Conservation (phyloP, 2,797 vertebrate genomes). For the Esox lucius region DNA sequence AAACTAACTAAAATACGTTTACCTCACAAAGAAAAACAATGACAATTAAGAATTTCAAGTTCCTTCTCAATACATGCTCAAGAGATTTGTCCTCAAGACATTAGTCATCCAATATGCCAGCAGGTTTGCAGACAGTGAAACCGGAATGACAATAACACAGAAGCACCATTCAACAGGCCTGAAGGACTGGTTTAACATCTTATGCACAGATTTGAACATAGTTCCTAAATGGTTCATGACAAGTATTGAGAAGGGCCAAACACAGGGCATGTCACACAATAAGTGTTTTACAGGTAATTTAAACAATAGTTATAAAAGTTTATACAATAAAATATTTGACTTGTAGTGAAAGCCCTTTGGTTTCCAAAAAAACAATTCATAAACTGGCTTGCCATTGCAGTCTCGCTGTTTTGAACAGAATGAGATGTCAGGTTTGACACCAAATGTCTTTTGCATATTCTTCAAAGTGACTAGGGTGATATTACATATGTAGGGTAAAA, state of each 20-base stretch:
- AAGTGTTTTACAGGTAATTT: too few species aligned
- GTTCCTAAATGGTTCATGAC: not conserved
- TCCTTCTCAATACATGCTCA: too few species aligned
- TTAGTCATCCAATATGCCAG: slow-evolving; percentile 16
- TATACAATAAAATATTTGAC: not conserved
- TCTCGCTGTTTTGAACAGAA: not conserved
- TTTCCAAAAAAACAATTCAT: not conserved
- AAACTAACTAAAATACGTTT: too few species aligned
- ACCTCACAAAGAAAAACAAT: too few species aligned
- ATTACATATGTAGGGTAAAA: too few species aligned
- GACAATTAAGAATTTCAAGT: too few species aligned
- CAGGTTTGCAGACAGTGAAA: slow-evolving; percentile 58
- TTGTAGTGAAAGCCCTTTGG: not conserved
- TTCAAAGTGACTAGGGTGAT: too few species aligned
- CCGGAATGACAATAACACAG: slow-evolving; percentile 64
- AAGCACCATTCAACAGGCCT: slow-evolving; percentile 44
- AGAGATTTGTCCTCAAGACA: not conserved
- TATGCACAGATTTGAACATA: slow-evolving; percentile 32
- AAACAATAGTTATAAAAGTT: too few species aligned
- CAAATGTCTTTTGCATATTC: not conserved
- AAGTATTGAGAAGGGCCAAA: not conserved
- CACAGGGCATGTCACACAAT: not conserved
- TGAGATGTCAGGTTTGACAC: not conserved
- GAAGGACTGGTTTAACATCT: slow-evolving; percentile 70
- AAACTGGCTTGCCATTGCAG: not conserved